These are phyloP conservation scores for Carcharodon carcharias DNA, from an alignment of 2,797 vertebrate genomes.

Conservation along the genomic window DNA sequence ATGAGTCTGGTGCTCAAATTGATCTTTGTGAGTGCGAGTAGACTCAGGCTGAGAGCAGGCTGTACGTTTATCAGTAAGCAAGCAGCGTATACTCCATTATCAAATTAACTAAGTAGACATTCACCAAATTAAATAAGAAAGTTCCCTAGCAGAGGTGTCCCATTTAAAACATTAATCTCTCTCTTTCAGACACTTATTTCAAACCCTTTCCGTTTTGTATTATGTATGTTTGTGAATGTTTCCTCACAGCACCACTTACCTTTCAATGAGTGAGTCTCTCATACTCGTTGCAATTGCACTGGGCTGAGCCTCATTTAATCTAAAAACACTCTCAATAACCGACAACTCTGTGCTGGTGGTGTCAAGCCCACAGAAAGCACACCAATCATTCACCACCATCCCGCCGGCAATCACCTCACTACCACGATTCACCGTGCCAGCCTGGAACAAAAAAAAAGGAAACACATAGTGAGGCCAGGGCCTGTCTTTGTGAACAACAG, in stretches of 20 bases:
- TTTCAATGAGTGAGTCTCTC: slow-evolving; percentile 95
- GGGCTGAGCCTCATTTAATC: slow-evolving; percentile 76
- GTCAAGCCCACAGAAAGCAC: slow-evolving; percentile 91
- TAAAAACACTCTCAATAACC: slow-evolving; percentile 92
- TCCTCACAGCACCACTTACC: slow-evolving; percentile 56
- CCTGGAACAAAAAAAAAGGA: slow-evolving; percentile 57
- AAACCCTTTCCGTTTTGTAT: not conserved
- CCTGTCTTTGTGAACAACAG: too few relatives aligned
- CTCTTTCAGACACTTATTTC: not conserved
- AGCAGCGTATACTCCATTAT: not conserved
- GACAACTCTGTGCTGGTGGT: slow-evolving; percentile 96
- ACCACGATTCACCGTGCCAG: slow-evolving; percentile 90
- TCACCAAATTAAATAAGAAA: not conserved
- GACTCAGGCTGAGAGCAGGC: not conserved
- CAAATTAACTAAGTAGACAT: not conserved
- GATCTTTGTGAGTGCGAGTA: too few relatives aligned
- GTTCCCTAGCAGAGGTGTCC: not conserved
- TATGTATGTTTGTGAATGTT: not conserved
- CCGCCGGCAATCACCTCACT: slow-evolving; percentile 88
- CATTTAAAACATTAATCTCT: not conserved
- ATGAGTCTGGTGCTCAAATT: not conserved
- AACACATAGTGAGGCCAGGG: not conserved
- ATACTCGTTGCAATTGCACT: slow-evolving; percentile 88
- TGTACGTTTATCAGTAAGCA: not conserved
- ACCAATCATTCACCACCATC: slow-evolving; percentile 98